Evolutionary conservation across 2,113 vertebrate species (phyloP).

Genomic region (Periophthalmodon schlosseri): DNA sequence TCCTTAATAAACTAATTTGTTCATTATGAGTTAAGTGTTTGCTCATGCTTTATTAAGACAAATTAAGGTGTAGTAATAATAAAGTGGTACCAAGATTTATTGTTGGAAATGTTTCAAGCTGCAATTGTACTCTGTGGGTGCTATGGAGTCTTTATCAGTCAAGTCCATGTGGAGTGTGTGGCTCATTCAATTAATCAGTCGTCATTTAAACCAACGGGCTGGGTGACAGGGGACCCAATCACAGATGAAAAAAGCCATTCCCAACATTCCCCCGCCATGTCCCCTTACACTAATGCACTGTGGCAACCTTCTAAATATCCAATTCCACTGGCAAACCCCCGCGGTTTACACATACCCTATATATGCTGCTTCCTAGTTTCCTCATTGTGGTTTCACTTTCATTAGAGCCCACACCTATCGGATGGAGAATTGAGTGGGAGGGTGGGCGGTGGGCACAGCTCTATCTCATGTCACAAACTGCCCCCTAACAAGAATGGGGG

Average conservation of each 20-base stretch:
- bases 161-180: constrained; percentile 56
- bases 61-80: too few relatives aligned
- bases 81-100: too few relatives aligned
- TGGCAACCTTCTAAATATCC: constrained; percentile 78
- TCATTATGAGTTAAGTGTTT: too few relatives aligned
- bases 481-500: constrained; percentile 40
- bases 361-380: constrained; percentile 53
- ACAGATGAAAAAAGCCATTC: constrained; percentile 67
- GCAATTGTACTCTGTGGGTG: constrained; percentile 21
- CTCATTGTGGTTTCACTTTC: constrained; percentile 55
- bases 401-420: constrained; percentile 73
- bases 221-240: constrained; percentile 69
- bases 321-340: constrained; percentile 73
- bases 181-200: constrained; percentile 73
- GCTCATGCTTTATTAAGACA: too few relatives aligned
- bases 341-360: constrained; percentile 60
- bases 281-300: constrained; percentile 67
- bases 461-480: constrained; percentile 58
- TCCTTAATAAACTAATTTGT: too few relatives aligned
- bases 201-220: constrained; percentile 71
- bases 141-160: constrained; percentile 49
- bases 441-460: constrained; percentile 33
- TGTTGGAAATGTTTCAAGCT: constrained; percentile 7
- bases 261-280: constrained; percentile 62
- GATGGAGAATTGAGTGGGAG: constrained; percentile 34